Percentiles rank a stretch among this genome's conserved stretches.
Conservation (phyloP, 2,797 vertebrate genomes). For the Babyrousa celebensis region DNA sequence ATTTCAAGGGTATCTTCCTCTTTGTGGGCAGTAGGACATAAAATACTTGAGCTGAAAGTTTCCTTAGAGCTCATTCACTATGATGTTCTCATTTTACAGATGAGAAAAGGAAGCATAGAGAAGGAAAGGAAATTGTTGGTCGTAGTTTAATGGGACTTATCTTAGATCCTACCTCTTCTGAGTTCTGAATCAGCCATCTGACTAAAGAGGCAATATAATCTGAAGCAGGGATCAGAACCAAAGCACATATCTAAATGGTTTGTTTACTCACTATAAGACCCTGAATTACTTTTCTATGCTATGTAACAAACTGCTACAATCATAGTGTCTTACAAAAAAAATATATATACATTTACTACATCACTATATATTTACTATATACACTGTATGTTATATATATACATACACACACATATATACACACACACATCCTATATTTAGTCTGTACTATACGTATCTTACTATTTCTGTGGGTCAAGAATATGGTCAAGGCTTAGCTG, state of each 20-base stretch:
- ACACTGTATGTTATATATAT: not conserved
- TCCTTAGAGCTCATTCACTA: not conserved
- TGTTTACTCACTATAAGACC: not conserved
- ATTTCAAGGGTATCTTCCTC: not conserved
- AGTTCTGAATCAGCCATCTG: not conserved
- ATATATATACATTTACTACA: not conserved
- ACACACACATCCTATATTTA: not conserved
- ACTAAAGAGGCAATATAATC: not conserved
- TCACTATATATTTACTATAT: not conserved
- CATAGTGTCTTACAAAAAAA: not conserved
- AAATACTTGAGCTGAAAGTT: not conserved
- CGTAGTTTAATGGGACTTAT: not conserved
- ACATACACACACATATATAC: not conserved
- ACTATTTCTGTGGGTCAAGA: not conserved
- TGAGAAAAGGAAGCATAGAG: constrained; percentile 30
- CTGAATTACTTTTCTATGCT: not conserved
- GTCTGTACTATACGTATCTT: not conserved
- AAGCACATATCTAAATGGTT: not conserved
- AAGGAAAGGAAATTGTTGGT: constrained; percentile 8
- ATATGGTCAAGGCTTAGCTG: constrained; percentile 12
- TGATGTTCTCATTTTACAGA: constrained; percentile 19
- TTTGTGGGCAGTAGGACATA: not conserved
- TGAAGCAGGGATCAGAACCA: not conserved
- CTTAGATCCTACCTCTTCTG: not conserved
- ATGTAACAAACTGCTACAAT: not conserved